Percentiles rank a stretch among this genome's conserved stretches.
Evolutionary conservation across 1,140 invertebrate genomes (phyloP).

Genomic region (Mya arenaria): DNA sequence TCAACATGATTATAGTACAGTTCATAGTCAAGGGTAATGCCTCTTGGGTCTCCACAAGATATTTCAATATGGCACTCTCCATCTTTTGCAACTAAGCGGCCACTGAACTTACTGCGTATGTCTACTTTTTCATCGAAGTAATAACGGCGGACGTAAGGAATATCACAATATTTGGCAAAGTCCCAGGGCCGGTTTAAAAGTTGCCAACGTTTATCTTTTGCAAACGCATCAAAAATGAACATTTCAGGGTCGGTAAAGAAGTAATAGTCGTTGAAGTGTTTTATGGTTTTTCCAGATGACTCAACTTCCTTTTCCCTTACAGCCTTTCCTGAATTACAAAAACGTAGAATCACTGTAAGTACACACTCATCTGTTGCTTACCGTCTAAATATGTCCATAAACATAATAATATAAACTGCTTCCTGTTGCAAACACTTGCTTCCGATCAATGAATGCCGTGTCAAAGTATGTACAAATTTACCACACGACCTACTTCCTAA

Average conservation of each 20-base stretch:
- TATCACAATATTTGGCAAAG: constrained; percentile 52
- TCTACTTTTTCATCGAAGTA: constrained; percentile 49
- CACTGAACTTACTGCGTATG: constrained; percentile 44
- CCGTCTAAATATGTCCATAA: too few relatives aligned
- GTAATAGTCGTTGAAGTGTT: constrained; percentile 67
- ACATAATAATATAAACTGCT: too few relatives aligned
- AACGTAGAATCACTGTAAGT: too few relatives aligned
- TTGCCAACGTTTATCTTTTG: constrained; percentile 67
- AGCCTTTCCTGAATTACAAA: constrained; percentile 41
- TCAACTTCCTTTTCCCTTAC: constrained; percentile 50
- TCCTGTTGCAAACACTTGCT: too few relatives aligned
- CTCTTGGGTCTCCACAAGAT: neutral
- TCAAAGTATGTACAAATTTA: too few relatives aligned
- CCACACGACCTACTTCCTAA: too few relatives aligned
- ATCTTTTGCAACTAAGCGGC: neutral
- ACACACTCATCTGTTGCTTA: too few relatives aligned
- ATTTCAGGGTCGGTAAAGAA: constrained; percentile 71
- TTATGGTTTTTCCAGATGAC: constrained; percentile 19
- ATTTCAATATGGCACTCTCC: constrained; percentile 27
- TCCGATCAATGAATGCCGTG: too few relatives aligned
- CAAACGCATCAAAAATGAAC: constrained; percentile 65
- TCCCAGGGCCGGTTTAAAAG: constrained; percentile 62
- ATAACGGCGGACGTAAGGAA: constrained; percentile 24
- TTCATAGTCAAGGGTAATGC: constrained; percentile 30
- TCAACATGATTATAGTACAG: constrained; percentile 39